A percentile compares a stretch with the other conserved stretches of the same genome.
Conservation (phyloP, 1,140 invertebrate genomes). For the Medauroidea extradentata region DNA sequence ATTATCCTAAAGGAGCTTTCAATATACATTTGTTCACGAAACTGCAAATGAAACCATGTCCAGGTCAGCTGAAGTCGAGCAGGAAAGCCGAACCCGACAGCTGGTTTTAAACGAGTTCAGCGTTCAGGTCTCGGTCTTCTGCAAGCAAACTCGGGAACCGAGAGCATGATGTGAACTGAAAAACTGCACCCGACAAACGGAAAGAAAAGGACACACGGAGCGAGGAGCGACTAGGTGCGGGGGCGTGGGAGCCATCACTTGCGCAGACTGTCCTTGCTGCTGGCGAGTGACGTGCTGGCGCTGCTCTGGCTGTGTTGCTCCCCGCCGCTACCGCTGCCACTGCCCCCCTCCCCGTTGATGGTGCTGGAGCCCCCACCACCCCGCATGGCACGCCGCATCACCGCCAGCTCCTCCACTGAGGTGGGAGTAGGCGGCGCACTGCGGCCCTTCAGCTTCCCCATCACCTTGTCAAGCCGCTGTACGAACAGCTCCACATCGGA, state of each 20-base stretch:
- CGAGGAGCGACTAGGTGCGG: background rate
- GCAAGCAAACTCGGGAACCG: too few relatives aligned
- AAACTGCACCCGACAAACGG: too few relatives aligned
- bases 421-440: constrained; percentile 50
- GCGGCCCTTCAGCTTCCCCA: constrained; percentile 48
- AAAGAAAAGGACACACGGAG: too few relatives aligned
- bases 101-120: too few relatives aligned
- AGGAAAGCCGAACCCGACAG: too few relatives aligned
- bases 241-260: constrained; percentile 45
- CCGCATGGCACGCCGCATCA: constrained; percentile 22
- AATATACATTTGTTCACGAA: too few relatives aligned
- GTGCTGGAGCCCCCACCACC: constrained; percentile 22
- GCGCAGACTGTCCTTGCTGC: constrained; percentile 52
- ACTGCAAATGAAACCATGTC: too few relatives aligned
- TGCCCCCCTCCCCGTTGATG: constrained; percentile 15
- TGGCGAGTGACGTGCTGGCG: constrained; percentile 48
- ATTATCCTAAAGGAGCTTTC: too few relatives aligned
- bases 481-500: constrained; percentile 63
- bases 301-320: constrained; percentile 14
- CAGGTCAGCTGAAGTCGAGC: too few relatives aligned
- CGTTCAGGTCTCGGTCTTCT: too few relatives aligned
- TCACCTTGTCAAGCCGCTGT: constrained; percentile 56
- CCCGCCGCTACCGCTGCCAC: constrained; percentile 10
- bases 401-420: constrained; percentile 35
- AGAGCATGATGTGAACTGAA: too few relatives aligned